These are phyloP conservation scores for Drosophila neonasuta DNA, from an alignment of 2,888 invertebrate species.

Conservation along the genomic window DNA sequence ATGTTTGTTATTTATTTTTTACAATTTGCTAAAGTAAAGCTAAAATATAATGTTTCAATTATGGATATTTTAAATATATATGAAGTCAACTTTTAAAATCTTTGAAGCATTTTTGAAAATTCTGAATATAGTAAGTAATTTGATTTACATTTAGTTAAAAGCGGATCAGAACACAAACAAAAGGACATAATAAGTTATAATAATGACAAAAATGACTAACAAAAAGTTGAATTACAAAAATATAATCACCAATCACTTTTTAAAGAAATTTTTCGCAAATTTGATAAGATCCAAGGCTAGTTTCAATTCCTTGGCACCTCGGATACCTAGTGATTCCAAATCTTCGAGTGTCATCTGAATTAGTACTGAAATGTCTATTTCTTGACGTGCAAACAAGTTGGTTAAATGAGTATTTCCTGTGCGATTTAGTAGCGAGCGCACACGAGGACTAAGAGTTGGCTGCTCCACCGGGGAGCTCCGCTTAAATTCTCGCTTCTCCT, in stretches of 20 bases:
- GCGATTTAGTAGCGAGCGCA: conserved; percentile 53
- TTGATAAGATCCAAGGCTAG: conserved; percentile 55
- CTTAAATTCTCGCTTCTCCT: conserved; percentile 32
- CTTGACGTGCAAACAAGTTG: conserved; percentile 70
- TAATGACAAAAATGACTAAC: not conserved
- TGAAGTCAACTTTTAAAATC: no score
- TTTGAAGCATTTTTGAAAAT: no score
- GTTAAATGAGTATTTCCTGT: conserved; percentile 65
- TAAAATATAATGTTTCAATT: no score
- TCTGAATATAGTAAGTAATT: not conserved
- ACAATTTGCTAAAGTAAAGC: no score
- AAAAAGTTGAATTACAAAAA: not conserved
- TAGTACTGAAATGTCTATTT: conserved; percentile 71
- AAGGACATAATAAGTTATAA: not conserved
- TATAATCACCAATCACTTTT: conserved; percentile 11
- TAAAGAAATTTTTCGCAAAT: conserved; percentile 57
- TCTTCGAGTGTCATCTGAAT: conserved; percentile 65
- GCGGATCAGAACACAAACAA: not conserved
- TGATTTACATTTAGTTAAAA: not conserved
- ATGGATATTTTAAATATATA: no score
- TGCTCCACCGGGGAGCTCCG: conserved; percentile 57
- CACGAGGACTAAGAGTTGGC: conserved; percentile 63
- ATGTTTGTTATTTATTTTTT: no score
- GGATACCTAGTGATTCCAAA: conserved; percentile 67
- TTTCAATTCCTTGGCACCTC: conserved; percentile 61